phyloP scores from a whole-genome alignment of 1,140 invertebrate species.

The Scaptomyza graminum region DNA sequence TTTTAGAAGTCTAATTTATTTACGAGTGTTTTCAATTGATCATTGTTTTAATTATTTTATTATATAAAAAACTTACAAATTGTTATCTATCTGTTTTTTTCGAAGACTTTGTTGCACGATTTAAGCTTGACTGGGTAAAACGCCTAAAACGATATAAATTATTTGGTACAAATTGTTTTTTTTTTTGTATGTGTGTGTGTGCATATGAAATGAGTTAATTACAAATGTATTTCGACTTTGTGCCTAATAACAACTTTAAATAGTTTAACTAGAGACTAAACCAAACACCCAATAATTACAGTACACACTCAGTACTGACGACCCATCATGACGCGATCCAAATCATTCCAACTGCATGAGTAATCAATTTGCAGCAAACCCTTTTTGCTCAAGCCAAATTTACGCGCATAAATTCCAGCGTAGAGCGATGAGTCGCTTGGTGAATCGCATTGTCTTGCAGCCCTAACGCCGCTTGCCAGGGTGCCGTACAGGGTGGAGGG shows the following conservation, averaged over 20 bases:
- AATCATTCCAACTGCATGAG: constrained; percentile 87
- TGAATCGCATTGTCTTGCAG: constrained; percentile 36
- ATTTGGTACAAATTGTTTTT: constrained; percentile 44
- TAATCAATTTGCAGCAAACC: constrained; percentile 89
- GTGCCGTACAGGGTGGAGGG: constrained; percentile 70
- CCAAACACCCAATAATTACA: constrained; percentile 49
- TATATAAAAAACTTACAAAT: too few relatives aligned
- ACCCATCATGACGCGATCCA: constrained; percentile 86
- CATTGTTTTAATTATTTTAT: too few relatives aligned
- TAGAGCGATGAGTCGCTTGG: constrained; percentile 77
- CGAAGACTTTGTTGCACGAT: constrained; percentile 23
- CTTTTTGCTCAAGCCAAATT: constrained; percentile 87
- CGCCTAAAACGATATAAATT: constrained; percentile 40
- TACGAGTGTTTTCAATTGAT: too few relatives aligned
- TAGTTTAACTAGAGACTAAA: constrained; percentile 55
- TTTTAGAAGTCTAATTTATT: background rate
- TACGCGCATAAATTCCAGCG: constrained; percentile 78
- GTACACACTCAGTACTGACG: constrained; percentile 54
- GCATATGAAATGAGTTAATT: constrained; percentile 29
- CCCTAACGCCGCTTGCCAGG: constrained; percentile 24
- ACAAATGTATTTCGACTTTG: constrained; percentile 13
- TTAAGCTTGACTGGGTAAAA: constrained; percentile 14
- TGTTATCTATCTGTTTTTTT: background rate
- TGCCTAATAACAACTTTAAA: constrained; percentile 19
- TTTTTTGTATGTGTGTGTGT: constrained; percentile 10